Base-by-base conservation (phyloP, 2,113 vertebrate genomes). In the Turdus rufiventris region DNA sequence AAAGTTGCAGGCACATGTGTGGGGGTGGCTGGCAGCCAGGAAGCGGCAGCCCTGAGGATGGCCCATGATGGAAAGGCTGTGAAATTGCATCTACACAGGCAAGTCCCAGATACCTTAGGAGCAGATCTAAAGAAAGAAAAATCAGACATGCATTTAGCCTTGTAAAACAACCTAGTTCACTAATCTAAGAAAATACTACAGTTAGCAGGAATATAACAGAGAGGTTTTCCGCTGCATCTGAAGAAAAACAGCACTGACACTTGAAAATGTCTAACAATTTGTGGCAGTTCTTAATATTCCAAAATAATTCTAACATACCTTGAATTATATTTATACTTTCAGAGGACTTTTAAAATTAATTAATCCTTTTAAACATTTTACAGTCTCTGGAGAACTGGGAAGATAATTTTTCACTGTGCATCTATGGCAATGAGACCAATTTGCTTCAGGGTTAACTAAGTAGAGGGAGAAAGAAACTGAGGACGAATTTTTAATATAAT, bases 11-110 rank as follows among this genome's bases (percentile, higher is more conserved):
- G 24, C 14, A 31, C 29, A 10, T 50, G 38, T 50, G 42, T 6
- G 4, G 18, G n/a, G 21, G 19, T 0, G 1, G 18, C 23, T 15
- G 23, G 38, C 2, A 58, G 10, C 14, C 10, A 38, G 53, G 48
- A 38, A 38, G 51, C 1, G 8, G 23, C 43, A 62, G 34, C 33
- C 18, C 5, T 23, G 31, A 31, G 10, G 20, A 13, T 33, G 36
- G 33, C 19, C 42, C 28, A 0, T 10, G 36, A 24, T 8, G 21
- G 20, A 36, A 65, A 74, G 19, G 29, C 0, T 47, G 53, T 76
- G 65, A 47, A 73, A 40, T 5, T 34, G 14, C 18, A 36, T 11
- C 47, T 50, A n/a, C 34, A 17, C 20, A 12, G 33, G 17, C 10
- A 31, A 50, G 60, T 24, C 23, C 12, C 50, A 45, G n/a, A 51